Base-by-base conservation (phyloP, 2,113 vertebrate genomes). In the Amia ocellicauda region DNA sequence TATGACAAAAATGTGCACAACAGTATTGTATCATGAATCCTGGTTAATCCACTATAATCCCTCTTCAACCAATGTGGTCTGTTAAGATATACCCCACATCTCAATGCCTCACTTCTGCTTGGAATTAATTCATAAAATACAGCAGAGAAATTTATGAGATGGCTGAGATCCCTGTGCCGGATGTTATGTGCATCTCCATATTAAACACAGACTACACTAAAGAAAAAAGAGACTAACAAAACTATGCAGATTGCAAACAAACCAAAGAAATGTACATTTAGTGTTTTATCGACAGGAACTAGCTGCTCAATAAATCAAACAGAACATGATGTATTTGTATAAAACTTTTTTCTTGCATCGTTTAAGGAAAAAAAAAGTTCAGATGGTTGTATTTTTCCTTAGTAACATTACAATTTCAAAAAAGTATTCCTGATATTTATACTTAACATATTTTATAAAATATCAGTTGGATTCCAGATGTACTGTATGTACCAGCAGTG, bases 71-170 rank as follows among this genome's bases (percentile, higher is more conserved):
- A 22, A 54, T 54, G 51, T 23, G 20, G 20, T 23, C 24, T 23
- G 51, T 54, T 54, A 3, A 3, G 51, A n/a, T 54, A 47, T 17
- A 5, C 45, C 4, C 20, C 24, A 23, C n/a, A 54, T 54, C 51
- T 9, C 14, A 27, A 54, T 9, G 24, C 16, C 22, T 54, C 51
- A 24, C 20, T 54, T 22, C 13, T 54, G 22, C 51, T 54, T 54
- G 11, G 22, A 24, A 16, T 54, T 54, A 23, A 23, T 54, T 54
- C 14, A 54, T 54, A 54, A 54, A 54, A 54, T 54, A 13, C 51
- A 54, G 51, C 24, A 54, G 10, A 54, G 51, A 54, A 23, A 54
- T 54, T 19, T 54, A 54, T 54, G 11, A 53, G 51, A 53, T 47
- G 45, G 45, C 45, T 47, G 45, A 47, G 45, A 47, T 47, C 45